Base-by-base conservation (phyloP, 2,888 invertebrate genomes). In the Andrena bicolor region DNA sequence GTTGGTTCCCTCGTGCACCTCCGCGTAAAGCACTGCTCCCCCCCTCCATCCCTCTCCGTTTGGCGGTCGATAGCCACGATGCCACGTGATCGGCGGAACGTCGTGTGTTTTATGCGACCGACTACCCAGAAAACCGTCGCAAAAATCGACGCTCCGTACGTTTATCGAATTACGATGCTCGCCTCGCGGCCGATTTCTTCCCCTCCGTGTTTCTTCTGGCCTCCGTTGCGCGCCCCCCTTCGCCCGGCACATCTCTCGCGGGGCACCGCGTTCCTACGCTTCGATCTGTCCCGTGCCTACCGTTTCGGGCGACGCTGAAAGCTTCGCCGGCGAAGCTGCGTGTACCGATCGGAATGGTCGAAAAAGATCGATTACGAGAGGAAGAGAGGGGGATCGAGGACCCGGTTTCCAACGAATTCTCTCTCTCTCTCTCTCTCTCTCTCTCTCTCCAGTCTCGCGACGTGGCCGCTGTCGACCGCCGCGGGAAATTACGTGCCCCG, bases 161-260 rank as follows among this genome's bases (percentile, higher is more conserved):
- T 89, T 90, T 89, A 90, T 90, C 90, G 90, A 90, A 90, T 90
- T 90, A 90, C 87, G 85, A 87, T 82, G 84, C 79, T 60, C 80
- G 79, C 82, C 81, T 49, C 79, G 60, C 66, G 74, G 65, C 60
- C 64, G 64, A 65, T 72, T 58, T 72, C 66, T 78, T 71, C 66
- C 79, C 79, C 83, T n/a, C n/a, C 76, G 48, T 78, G 56, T 20
- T 49, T 41, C 5, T 26, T n/a, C 20, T 30, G 20, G 20, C 13
- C 20, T 28, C 10, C 13, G 10, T 51, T 20, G 13, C 35, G 10
- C 10, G 35, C 41, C 41, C 8, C 30, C 6, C 30, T 41, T 3
- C 41, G 3, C 41, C 41, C 41, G 41, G 23, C 23, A 23, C 23
- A 23, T 32, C 32, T 8, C 32, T 10, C 35, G 6, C 8, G 48